These are phyloP conservation scores for Autographa gamma DNA, from an alignment of 2,888 invertebrate genomes.

Conservation along the genomic window DNA sequence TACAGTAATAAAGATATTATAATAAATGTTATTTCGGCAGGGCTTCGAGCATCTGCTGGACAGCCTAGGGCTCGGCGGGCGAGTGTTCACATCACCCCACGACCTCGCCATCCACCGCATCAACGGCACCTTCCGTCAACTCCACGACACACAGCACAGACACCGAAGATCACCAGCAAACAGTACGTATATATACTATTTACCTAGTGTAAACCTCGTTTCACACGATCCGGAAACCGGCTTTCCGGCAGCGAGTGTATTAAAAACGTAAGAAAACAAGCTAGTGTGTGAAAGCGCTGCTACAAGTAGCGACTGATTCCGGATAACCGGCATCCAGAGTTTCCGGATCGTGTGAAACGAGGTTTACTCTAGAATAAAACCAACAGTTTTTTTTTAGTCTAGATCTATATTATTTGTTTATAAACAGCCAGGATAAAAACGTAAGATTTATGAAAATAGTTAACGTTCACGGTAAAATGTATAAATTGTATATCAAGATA, in stretches of 20 bases:
- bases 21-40: slow-evolving; percentile 72
- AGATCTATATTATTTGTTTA: no score
- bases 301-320: background rate
- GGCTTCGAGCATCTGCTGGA: slow-evolving; percentile 91
- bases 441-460: no score
- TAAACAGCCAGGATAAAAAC: no score
- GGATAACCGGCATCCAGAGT: background rate
- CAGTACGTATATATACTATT: slow-evolving; percentile 43
- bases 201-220: background rate
- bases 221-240: background rate
- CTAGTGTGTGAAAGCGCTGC: background rate
- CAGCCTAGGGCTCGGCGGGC: slow-evolving; percentile 90
- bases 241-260: background rate
- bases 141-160: slow-evolving; percentile 86
- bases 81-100: slow-evolving; percentile 88
- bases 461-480: no score
- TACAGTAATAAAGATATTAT: background rate
- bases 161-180: slow-evolving; percentile 78
- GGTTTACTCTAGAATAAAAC: no score
- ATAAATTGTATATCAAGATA: no score
- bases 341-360: no score
- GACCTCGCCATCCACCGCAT: slow-evolving; percentile 86
- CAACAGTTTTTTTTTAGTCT: no score
- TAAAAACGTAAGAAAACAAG: slow-evolving; percentile 1
- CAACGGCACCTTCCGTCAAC: slow-evolving; percentile 86